Base-by-base conservation (phyloP, 1,140 invertebrate genomes). In the Vanessa atalanta region DNA sequence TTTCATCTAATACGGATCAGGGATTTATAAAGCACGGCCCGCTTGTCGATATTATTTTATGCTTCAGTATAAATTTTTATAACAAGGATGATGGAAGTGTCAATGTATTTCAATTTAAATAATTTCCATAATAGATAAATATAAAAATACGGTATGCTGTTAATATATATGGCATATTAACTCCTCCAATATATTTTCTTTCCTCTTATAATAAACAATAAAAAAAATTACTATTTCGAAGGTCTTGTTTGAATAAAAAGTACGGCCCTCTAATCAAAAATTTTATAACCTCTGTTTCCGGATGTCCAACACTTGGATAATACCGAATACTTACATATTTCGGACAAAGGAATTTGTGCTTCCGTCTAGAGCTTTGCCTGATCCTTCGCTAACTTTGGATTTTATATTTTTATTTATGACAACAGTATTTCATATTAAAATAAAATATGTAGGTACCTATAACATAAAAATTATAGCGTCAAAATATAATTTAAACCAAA, bases 1-100 rank as follows among this genome's bases (percentile, higher is more conserved):
- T 51, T 51, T 66, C 31, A 69, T 69, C 37, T n/a, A 47, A 69
- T 69, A 60, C 47, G 31, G 57, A 14, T 37, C 31, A 37, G 57
- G 57, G 26, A 61, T 61, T 37, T 61, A 3, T 53, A 53, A 53
- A 9, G 9, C 53, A 3, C 53, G 53, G 53, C 53, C 53, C 53
- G 53, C 16, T 57, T 57, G 50, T 23, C 13, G 16, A 23, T 23
- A 57, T 23, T 11, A 20, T 23, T 23, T 23, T 26, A 15, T 23
- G 2, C 20, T 57, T 57, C 13, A 23, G 5, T 55, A 20, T 20
- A 55, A 16, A 2, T 57, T 12, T 57, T 6, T 57, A 23, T 57
- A 14, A 26, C 12, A 11, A 8, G 53, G 20, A 14, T 23, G 23
- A 11, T 7, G 20, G 20, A 57, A 57, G 23, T 55, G 9, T 57